Conservation (phyloP, 2,797 vertebrate species). For the Otolemur crassicaudatus region DNA sequence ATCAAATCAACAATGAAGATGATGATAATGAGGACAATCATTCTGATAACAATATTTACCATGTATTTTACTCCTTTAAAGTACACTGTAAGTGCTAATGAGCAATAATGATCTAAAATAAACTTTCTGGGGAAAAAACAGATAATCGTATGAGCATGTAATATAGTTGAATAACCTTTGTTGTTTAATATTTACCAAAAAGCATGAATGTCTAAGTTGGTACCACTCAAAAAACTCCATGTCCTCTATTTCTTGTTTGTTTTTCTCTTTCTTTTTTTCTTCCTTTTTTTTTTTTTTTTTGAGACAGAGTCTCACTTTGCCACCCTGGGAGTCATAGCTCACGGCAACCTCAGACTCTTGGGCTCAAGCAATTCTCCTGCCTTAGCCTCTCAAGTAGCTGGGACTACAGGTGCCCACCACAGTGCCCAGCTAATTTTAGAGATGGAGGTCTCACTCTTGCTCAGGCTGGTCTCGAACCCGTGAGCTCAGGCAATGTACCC, state of each 20-base stretch:
- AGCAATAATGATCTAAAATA: slow-evolving; percentile 25
- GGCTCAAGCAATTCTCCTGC: too few species aligned
- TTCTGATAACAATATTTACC: slow-evolving; percentile 34
- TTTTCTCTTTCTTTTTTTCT: not conserved
- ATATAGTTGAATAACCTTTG: not conserved
- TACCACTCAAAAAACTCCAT: not conserved
- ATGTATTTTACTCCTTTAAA: slow-evolving; percentile 55
- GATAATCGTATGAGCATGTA: slow-evolving; percentile 5
- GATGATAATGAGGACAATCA: not conserved
- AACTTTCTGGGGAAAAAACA: slow-evolving; percentile 44
- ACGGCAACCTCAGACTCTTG: too few species aligned
- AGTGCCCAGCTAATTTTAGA: too few species aligned
- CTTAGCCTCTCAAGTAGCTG: too few species aligned
- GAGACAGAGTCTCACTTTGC: too few species aligned
- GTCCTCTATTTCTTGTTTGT: not conserved
- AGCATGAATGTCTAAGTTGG: not conserved
- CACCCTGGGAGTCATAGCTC: too few species aligned
- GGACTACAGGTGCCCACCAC: too few species aligned
- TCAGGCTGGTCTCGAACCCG: too few species aligned
- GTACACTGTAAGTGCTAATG: not conserved
- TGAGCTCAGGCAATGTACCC: too few species aligned
- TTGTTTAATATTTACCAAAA: slow-evolving; percentile 59
- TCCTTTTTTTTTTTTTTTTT: too few species aligned
- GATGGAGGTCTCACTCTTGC: too few species aligned
- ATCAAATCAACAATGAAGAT: slow-evolving; percentile 41